A percentile compares a stretch with the other conserved stretches of the same genome.
phyloP scores from a whole-genome alignment of 2,797 vertebrate genomes.

The Diplodus sargus region DNA sequence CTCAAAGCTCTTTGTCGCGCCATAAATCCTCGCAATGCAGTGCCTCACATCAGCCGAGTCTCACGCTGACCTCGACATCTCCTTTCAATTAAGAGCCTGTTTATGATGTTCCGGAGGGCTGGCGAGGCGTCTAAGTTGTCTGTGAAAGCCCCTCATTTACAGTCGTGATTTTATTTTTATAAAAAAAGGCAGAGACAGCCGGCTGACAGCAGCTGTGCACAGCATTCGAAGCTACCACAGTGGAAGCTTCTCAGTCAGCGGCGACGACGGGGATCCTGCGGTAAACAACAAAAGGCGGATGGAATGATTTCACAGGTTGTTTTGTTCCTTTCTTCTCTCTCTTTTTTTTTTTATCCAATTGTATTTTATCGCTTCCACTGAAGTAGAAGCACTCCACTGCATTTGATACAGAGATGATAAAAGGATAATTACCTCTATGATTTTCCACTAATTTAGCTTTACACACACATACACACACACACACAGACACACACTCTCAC shows the following conservation, averaged over 20 bases:
- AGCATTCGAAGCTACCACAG: background rate
- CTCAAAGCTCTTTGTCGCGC: background rate
- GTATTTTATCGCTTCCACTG: slow-evolving; percentile 23
- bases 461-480: slow-evolving; percentile 7
- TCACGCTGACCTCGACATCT: slow-evolving; percentile 59
- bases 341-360: slow-evolving; percentile 1
- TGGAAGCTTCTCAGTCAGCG: background rate
- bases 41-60: slow-evolving; percentile 15
- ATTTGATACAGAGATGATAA: slow-evolving; percentile 54
- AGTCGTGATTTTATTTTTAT: slow-evolving; percentile 31
- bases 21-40: slow-evolving; percentile 22
- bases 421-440: slow-evolving; percentile 47
- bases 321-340: background rate
- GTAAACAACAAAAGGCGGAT: slow-evolving; percentile 40
- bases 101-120: slow-evolving; percentile 50
- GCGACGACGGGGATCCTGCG: background rate
- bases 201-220: slow-evolving; percentile 39
- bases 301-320: slow-evolving; percentile 42
- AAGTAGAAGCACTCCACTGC: slow-evolving; percentile 21
- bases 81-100: slow-evolving; percentile 62
- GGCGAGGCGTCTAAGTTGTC: slow-evolving; percentile 52
- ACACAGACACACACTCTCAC: slow-evolving; percentile 15
- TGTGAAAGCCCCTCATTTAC: slow-evolving; percentile 67
- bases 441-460: slow-evolving; percentile 40
- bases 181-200: background rate